Evolutionary conservation across 2,888 invertebrate species (phyloP).

Genomic region (Archaeoteleia sp.): DNA sequence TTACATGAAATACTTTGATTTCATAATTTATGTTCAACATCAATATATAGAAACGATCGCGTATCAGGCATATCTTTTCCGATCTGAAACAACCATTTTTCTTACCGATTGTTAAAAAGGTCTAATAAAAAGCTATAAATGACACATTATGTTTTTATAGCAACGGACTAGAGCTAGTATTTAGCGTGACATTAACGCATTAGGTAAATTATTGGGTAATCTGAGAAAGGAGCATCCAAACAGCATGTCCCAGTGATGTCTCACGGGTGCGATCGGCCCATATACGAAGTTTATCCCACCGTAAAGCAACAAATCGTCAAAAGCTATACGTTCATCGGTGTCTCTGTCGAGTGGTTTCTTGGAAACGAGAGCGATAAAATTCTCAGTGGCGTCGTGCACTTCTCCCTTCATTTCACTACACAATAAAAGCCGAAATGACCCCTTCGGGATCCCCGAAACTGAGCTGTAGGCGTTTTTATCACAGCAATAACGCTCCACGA

Average conservation of each 20-base stretch:
- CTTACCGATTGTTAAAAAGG: constrained; percentile 27
- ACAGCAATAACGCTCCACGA: constrained; percentile 30
- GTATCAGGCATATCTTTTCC: constrained; percentile 4
- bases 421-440: constrained; percentile 48
- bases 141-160: constrained; percentile 23
- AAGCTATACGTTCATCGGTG: constrained; percentile 16
- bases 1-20: too few species aligned
- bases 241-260: constrained; percentile 25
- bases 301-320: constrained; percentile 46
- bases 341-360: constrained; percentile 36
- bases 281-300: constrained; percentile 47
- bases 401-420: constrained; percentile 37
- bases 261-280: constrained; percentile 36
- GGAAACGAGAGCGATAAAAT: constrained; percentile 49
- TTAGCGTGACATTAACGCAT: constrained; percentile 39
- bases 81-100: constrained; percentile 32
- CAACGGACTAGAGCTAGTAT: constrained; percentile 27
- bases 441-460: constrained; percentile 6
- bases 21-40: too few species aligned
- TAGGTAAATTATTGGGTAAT: constrained; percentile 47
- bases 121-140: constrained; percentile 40
- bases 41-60: too few species aligned
- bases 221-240: constrained; percentile 32
- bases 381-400: constrained; percentile 29
- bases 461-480: constrained; percentile 52